Base-by-base conservation (phyloP, 1,140 invertebrate genomes). In the Bombus confusus region DNA sequence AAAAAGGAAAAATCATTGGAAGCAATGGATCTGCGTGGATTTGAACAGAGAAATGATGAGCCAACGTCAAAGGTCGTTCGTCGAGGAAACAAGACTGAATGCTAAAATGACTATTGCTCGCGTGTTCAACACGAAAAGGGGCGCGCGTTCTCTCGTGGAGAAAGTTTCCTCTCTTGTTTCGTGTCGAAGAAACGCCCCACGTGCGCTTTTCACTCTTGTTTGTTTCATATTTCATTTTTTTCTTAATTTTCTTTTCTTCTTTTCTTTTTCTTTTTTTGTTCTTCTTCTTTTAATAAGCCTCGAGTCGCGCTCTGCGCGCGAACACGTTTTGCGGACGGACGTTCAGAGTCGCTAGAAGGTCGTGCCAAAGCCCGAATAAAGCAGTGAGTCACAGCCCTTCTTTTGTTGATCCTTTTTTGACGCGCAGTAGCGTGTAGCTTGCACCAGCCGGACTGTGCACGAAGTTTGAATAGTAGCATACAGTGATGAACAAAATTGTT, bases 331-430 rank as follows among this genome's bases (percentile, higher is more conserved):
- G 72, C 80, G 79, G 82, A 90, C 80, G 83, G 72, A 86, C 80
- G 71, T 80, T 86, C 80, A 88, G 85, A 91, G 71, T 82, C 81
- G 87, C 90, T 90, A 90, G 87, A 88, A 88, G 87, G 85, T 90
- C 89, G 83, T 88, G 87, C 89, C 89, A 88, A 90, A 85, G 81
- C 90, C 90, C 81, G 89, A 91, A 91, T 90, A 90, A 91, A 90
- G 81, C 90, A 90, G 90, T 91, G 90, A 91, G 90, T 91, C 90
- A 91, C 80, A 90, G 83, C 79, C 86, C 88, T 90, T 90, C 83
- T 88, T 62, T 88, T 90, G 88, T 90, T 88, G 83, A 86, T 88
- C 88, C 88, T 86, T 86, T 83, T 86, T 90, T 90, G 78, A 71
- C 83, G 74, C 89, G 88, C 86, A 90, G 86, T 90, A 85, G 80